Evolutionary conservation across 2,797 vertebrate genomes (phyloP).

Genomic region (Pteronotus mesoamericanus): DNA sequence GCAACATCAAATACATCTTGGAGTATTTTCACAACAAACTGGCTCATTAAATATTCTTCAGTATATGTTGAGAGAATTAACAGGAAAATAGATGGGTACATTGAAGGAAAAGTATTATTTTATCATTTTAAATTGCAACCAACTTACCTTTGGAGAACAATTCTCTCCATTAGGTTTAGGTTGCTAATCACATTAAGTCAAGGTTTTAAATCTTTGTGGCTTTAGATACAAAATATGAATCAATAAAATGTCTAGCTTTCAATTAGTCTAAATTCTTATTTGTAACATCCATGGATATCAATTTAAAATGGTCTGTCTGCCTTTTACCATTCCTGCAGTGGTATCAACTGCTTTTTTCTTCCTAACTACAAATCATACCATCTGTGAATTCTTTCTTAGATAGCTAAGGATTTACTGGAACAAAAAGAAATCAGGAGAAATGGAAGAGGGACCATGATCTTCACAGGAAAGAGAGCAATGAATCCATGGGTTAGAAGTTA

Average conservation of each 20-base stretch:
- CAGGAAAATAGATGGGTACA: not conserved
- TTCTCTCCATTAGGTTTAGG: not conserved
- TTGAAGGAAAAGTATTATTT: not conserved
- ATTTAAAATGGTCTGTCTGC: not conserved
- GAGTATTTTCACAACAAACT: not conserved
- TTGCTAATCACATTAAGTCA: not conserved
- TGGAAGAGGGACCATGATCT: not conserved
- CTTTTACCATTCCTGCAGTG: not conserved
- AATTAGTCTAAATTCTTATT: not conserved
- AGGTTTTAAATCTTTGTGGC: not conserved
- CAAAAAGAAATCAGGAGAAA: slow-evolving; percentile 18
- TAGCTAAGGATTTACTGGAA: not conserved
- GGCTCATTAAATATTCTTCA: not conserved
- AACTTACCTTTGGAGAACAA: not conserved
- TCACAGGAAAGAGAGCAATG: not conserved
- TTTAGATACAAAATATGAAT: not conserved
- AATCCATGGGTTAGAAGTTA: not conserved
- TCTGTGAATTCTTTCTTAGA: slow-evolving; percentile 22
- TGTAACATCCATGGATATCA: not conserved
- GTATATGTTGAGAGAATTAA: not conserved
- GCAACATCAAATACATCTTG: not conserved
- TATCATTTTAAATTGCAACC: not conserved
- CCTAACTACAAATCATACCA: not conserved
- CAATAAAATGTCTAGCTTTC: not conserved
- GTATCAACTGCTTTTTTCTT: not conserved